Evolutionary conservation across 2,888 invertebrate species (phyloP), one percentile per base, ranked within the genome.

Genomic region (Campoplex capitator): DNA sequence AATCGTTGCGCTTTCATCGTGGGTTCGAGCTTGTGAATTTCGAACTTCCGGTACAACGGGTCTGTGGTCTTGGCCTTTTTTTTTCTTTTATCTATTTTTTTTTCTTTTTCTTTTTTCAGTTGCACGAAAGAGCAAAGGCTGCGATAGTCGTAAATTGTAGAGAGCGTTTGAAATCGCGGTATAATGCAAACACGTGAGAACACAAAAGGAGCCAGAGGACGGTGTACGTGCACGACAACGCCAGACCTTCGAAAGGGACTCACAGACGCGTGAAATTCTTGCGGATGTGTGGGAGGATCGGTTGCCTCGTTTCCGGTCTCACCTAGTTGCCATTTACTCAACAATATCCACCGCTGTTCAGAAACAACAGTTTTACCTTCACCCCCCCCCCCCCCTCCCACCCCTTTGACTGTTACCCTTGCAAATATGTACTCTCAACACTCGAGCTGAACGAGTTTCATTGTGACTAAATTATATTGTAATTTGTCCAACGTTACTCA

Each of bases 201-300:
- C 62, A 38, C 78, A 65, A 71, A 48, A 73, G 71, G 70, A 77
- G 67, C 73, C 56, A 35, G 81, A 81, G 76, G 65, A 35, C 76
- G 81, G 48, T 65, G 51, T 28, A 62, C 42, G 51, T 68, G 77
- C 81, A 85, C 77, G 85, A 76, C 65, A 85, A 58, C 81, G 54
- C 38, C 73, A 67, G 76, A 65, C n/a, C 65, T 48, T 28, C 45
- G 2, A 48, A 42, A 42, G 58, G 8, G 51, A 38, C 76, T 81
- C 76, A 85, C 78, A 73, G 73, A 78, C 77, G 85, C 77, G 85
- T 77, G 81, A 85, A 85, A 73, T 65, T 77, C 65, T 45, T 51
- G 51, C 32, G 35, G 67, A 78, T 35, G 16, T 32, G 62, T 23
- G 45, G 35, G 48, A 58, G 23, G 58, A 67, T 13, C 77, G 70